Evolutionary conservation across 1,140 invertebrate genomes (phyloP), one percentile per base, ranked within the genome.

Genomic region (Drosophila pectinifera): DNA sequence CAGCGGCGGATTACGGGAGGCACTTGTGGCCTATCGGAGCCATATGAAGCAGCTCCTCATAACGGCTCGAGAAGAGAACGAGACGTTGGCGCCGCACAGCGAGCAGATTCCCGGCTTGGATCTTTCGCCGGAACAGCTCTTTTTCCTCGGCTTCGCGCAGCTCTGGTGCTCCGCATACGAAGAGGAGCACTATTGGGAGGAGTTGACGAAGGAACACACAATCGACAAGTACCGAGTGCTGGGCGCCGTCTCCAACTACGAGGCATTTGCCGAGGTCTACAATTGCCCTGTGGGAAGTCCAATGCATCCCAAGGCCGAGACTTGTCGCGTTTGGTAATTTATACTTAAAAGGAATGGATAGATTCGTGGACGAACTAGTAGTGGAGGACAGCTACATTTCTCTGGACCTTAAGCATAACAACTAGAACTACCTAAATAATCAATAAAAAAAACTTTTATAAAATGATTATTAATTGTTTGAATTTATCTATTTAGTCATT

Each of bases 101-200:
- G 91, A 94, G 54, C 93, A 95, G 5, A 93, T 98, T 39, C 97
- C 98, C 0, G 97, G 97, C 4, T 89, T 98, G 6, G 95, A 96
- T 82, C 93, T 97, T 22, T 97, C 95, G 5, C 96, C 98, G 88
- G 94, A 95, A 26, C 97, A 98, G 91, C 93, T 98, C 43, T 98
- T 98, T 92, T 99, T 98, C 85, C 92, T 98, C 14, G 96, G 96
- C 28, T 98, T 98, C 92, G 97, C 97, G 20, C 97, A 98, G 94
- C 42, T 91, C 0, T 91, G 93, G 92, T 91, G 90, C 54, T 68
- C 85, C 4, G 65, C 58, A 0, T 91, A 90, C 39, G 36, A 91
- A 54, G 75, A 88, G 43, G 70, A 83, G 8, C 75, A 91, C 43
- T 91, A 78, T 31, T 91, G 90, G 90, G 72, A 88, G 58, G 90